These are phyloP conservation scores for Terebella lapidaria DNA, from an alignment of 2,888 invertebrate species.

Conservation along the genomic window DNA sequence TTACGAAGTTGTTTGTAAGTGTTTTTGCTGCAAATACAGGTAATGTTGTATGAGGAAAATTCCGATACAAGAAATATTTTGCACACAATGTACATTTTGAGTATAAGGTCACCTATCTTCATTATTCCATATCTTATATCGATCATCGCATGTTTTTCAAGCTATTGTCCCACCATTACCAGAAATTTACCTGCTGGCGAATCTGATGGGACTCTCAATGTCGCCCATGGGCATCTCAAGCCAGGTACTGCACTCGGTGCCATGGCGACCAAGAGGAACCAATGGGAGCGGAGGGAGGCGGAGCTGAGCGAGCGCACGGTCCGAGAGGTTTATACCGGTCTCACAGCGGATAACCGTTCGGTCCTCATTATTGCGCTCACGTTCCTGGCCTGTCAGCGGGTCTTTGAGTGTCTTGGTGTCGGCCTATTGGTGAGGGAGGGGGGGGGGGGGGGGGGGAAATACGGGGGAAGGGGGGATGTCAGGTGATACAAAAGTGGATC, in stretches of 20 bases:
- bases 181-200: slow-evolving; percentile 31
- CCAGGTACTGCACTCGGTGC: slow-evolving; percentile 42
- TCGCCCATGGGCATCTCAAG: slow-evolving; percentile 45
- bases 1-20: no score
- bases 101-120: no score
- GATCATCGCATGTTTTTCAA: not conserved
- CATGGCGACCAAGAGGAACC: slow-evolving; percentile 47
- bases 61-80: no score
- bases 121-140: no score
- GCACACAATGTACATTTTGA: no score
- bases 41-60: no score
- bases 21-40: no score
- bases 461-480: no score
- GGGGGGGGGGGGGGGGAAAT: no score
- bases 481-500: no score
- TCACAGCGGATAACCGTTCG: slow-evolving; percentile 38
- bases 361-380: slow-evolving; percentile 39
- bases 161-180: not conserved
- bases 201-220: slow-evolving; percentile 44
- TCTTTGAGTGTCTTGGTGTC: slow-evolving; percentile 36
- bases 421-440: slow-evolving; percentile 19
- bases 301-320: slow-evolving; percentile 40
- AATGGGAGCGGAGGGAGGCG: slow-evolving; percentile 43
- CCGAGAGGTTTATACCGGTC: slow-evolving; percentile 41
- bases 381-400: slow-evolving; percentile 39